Evolutionary conservation across 1,140 invertebrate species (phyloP), one percentile per base, ranked within the genome.

Genomic region (Oppia nitens): DNA sequence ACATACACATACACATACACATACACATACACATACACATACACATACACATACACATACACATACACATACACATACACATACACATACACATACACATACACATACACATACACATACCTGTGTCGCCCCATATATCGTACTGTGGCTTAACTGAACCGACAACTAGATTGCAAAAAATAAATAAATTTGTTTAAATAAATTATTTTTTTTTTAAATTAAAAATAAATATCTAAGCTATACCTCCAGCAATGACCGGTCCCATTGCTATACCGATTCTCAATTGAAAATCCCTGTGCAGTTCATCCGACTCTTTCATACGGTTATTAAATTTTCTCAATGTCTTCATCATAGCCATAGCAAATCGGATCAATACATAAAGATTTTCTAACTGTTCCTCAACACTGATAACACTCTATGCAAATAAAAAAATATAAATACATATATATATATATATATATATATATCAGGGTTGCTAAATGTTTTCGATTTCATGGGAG

Each of bases 101-200:
- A n/a, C n/a, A n/a, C n/a, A n/a, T n/a, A n/a, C n/a, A n/a, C n/a
- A n/a, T n/a, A n/a, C n/a, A n/a, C n/a, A n/a, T n/a, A n/a, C n/a
- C n/a, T 0, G 87, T 83, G 72, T 94, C 85, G 0, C 90, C 90
- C 89, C 88, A 92, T 62, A 94, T 89, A 69, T 94, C 86, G 66
- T 77, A 91, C 12, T 90, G 76, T 0, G 89, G 88, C 68, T 92
- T 92, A 47, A 83, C 79, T 1, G 84, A 83, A 1, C 90, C 59
- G 12, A 59, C 57, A 57, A 59, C 52, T 55, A 20, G 12, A 55
- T n/a, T 20, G n/a, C n/a, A n/a, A 55, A 50, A n/a, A 12, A 50
- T 40, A 49, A 40, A 21, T 17, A 20, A n/a, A 55, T 17, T 51
- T 24, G 4, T 27, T 47, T 47, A 54, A 26, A 9, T 9, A 40